Evolutionary conservation across 2,888 invertebrate species (phyloP), one percentile per base, ranked within the genome.

Genomic region (Acanthosepion lycidas): DNA sequence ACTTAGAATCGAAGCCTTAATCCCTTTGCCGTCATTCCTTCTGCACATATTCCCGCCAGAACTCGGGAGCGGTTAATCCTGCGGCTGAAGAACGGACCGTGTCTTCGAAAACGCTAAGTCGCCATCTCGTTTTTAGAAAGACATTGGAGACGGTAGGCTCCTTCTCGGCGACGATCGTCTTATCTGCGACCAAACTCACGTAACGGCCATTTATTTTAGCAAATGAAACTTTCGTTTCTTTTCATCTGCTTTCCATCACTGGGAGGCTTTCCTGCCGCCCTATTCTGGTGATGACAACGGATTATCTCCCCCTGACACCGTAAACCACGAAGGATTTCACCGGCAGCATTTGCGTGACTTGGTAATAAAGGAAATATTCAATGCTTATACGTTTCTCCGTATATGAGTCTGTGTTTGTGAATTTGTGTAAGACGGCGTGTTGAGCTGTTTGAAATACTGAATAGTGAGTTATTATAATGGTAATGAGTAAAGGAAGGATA

Each of bases 1-100:
- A 78, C 78, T 78, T 78, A 78, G 78, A 78, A 78, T 78, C 78
- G 78, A 78, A 33, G 78, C n/a, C 78, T 78, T 78, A 78, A 78
- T 78, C 78, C 78, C 12, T 78, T 78, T 33, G 78, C 78, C 78
- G 78, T n/a, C 78, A 78, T 78, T 78, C 23, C 78, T 78, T 78
- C 78, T 78, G 78, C 78, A 78, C 78, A 78, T 78, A 78, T 78
- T 78, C 78, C 78, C 78, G 78, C 78, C 78, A 78, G 78, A n/a
- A 78, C 78, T 78, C 15, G 78, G 78, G 78, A n/a, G 78, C 18
- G 78, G n/a, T n/a, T 78, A 78, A 78, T 78, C 78, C 78, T n/a
- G 78, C 78, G n/a, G 78, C 78, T 78, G n/a, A 78, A 78, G 78
- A 78, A 78, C 78, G n/a, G 78, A n/a, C 78, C n/a, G 78, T 15